Conservation (phyloP, 2,888 invertebrate species). For the Epinotia bilunana region DNA sequence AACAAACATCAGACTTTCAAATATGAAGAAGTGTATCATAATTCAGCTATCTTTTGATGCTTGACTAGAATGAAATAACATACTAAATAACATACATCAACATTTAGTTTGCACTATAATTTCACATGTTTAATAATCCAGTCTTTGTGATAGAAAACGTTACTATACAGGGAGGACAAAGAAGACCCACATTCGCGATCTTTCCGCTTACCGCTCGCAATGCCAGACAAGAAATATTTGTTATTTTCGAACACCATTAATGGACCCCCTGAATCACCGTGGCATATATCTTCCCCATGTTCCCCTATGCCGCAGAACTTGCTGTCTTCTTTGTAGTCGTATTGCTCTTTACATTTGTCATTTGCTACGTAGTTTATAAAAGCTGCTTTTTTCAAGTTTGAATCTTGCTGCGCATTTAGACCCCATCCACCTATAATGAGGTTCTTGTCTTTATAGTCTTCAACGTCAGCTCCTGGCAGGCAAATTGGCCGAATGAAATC, state of each 20-base stretch:
- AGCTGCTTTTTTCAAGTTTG: slow-evolving; percentile 20
- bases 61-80: too few relatives aligned
- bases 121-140: slow-evolving; percentile 18
- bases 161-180: slow-evolving; percentile 19
- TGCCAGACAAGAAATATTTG: slow-evolving; percentile 28
- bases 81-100: too few relatives aligned
- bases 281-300: slow-evolving; percentile 23
- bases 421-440: slow-evolving; percentile 28
- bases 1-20: too few relatives aligned
- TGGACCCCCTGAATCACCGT: slow-evolving; percentile 28
- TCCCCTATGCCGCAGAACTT: slow-evolving; percentile 17
- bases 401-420: not conserved
- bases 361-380: slow-evolving; percentile 8
- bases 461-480: slow-evolving; percentile 5
- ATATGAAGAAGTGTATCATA: too few relatives aligned
- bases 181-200: not conserved
- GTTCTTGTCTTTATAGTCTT: not conserved
- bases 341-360: slow-evolving; percentile 9
- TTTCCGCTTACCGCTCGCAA: slow-evolving; percentile 14
- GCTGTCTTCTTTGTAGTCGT: slow-evolving; percentile 16
- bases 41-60: too few relatives aligned
- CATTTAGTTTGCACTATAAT: not conserved
- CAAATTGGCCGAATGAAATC: slow-evolving; percentile 20
- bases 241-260: slow-evolving; percentile 2
- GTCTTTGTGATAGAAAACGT: slow-evolving; percentile 23